phyloP scores from a whole-genome alignment of 2,797 vertebrate genomes.

The Sebastes taczanowskii region DNA sequence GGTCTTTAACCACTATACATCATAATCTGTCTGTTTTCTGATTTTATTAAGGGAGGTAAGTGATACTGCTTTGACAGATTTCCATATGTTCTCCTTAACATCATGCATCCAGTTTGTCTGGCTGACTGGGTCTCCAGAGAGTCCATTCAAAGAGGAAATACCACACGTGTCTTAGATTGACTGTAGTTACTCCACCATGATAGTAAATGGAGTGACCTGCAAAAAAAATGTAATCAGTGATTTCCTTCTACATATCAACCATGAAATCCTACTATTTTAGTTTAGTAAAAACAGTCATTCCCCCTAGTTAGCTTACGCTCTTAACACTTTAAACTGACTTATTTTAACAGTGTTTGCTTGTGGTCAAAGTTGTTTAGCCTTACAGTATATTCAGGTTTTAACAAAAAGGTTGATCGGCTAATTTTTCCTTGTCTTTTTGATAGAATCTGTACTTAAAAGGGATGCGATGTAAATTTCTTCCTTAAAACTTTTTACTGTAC shows the following conservation, averaged over 20 bases:
- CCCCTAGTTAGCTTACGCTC: too few species aligned
- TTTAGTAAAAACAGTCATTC: too few species aligned
- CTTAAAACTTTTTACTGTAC: background rate
- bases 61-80: background rate
- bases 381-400: too few species aligned
- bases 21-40: background rate
- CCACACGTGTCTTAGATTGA: conserved; percentile 30
- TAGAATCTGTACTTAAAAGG: background rate
- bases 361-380: too few species aligned
- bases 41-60: background rate
- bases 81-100: background rate
- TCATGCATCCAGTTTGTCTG: background rate
- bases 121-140: conserved; percentile 25
- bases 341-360: too few species aligned
- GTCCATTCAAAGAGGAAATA: conserved; percentile 52
- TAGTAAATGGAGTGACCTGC: background rate
- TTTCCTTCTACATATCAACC: background rate
- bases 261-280: too few species aligned
- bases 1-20: background rate
- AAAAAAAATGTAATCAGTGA: background rate
- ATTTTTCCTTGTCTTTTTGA: background rate
- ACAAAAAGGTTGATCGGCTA: background rate
- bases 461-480: background rate
- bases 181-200: background rate
- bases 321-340: too few species aligned